Conservation (phyloP, 2,888 invertebrate genomes). For the Arge pagana region DNA sequence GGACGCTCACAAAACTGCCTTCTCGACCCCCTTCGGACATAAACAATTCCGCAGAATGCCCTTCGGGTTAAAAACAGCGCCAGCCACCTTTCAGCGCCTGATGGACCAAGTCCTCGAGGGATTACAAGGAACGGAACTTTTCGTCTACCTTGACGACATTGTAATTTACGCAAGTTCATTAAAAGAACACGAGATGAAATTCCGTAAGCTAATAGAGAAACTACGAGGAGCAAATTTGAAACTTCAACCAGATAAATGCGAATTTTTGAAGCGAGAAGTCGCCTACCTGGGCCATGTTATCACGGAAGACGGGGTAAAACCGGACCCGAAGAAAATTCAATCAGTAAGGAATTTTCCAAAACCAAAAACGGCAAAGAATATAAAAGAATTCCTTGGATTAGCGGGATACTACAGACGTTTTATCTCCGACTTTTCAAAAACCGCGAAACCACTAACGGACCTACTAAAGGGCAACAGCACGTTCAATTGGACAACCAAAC, state of each 20-base stretch:
- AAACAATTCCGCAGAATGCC: constrained; percentile 38
- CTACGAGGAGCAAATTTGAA: background rate
- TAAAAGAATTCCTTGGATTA: background rate
- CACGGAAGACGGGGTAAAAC: background rate
- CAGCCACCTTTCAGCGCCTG: constrained; percentile 11
- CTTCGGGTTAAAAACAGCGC: constrained; percentile 33
- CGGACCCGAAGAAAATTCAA: background rate
- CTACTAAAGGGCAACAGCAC: background rate
- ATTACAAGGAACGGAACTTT: background rate
- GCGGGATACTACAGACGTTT: background rate
- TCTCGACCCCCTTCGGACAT: constrained; percentile 34
- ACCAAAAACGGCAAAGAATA: background rate
- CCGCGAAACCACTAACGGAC: constrained; percentile 7
- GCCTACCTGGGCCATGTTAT: background rate
- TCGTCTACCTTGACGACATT: constrained; percentile 1
- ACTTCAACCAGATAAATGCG: background rate
- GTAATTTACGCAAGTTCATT: background rate
- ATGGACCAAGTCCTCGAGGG: background rate
- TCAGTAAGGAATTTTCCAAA: background rate
- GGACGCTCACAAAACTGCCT: constrained; percentile 35
- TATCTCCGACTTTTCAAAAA: background rate
- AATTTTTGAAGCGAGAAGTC: background rate
- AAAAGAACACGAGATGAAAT: background rate
- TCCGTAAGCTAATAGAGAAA: background rate
- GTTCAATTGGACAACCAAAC: constrained; percentile 1